Evolutionary conservation across 1,140 invertebrate species (phyloP).

Genomic region (Leptinotarsa texana): DNA sequence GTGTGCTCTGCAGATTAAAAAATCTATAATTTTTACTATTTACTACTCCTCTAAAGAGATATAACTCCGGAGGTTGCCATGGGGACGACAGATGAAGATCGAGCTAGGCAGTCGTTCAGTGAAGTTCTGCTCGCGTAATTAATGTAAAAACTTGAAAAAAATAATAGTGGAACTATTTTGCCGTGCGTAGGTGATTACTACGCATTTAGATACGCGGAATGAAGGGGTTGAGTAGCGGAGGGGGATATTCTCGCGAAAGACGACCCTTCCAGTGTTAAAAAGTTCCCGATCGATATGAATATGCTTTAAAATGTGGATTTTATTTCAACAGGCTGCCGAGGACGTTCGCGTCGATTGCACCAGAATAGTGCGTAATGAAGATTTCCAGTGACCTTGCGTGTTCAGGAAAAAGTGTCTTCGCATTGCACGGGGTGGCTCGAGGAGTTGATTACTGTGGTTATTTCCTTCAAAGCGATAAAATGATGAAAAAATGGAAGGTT

Average conservation of each 20-base stretch:
- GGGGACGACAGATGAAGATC: constrained; percentile 43
- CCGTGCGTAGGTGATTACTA: constrained; percentile 45
- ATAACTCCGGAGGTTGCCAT: constrained; percentile 40
- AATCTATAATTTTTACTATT: constrained; percentile 52
- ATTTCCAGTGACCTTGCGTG: no score
- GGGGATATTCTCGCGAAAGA: constrained; percentile 25
- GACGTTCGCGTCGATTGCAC: constrained; percentile 28
- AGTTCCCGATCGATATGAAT: constrained; percentile 53
- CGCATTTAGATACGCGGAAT: constrained; percentile 43
- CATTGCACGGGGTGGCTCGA: no score
- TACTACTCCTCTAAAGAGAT: constrained; percentile 46
- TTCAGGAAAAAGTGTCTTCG: no score
- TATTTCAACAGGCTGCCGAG: constrained; percentile 49
- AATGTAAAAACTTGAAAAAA: constrained; percentile 34
- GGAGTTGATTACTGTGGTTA: no score
- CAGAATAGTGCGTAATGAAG: constrained; percentile 16
- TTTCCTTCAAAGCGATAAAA: no score
- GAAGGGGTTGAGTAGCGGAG: constrained; percentile 34
- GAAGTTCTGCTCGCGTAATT: constrained; percentile 35
- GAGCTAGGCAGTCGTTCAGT: constrained; percentile 34
- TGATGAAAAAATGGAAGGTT: no score
- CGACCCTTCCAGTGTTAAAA: constrained; percentile 47
- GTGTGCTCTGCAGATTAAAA: constrained; percentile 45
- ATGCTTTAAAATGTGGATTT: constrained; percentile 55
- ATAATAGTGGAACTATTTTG: constrained; percentile 39